Evolutionary conservation across 2,888 invertebrate genomes (phyloP), one percentile per base, ranked within the genome.

Genomic region (Scaptodrosophila latifasciaeformis): DNA sequence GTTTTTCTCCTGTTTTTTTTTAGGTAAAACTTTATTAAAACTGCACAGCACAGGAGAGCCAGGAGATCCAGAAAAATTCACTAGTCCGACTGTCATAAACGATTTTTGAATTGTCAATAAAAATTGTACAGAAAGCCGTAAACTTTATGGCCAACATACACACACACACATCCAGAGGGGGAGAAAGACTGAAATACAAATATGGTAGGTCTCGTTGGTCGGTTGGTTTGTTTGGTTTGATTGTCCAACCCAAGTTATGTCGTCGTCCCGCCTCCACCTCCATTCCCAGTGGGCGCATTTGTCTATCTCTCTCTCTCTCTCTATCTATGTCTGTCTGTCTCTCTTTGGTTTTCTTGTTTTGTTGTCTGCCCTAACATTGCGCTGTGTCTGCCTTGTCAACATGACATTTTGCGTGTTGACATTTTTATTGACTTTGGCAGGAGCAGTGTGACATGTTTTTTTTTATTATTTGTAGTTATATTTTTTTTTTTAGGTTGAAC

Each of bases 91-190:
- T 76, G 77, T 74, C 82, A 74, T 83, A 82, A 84, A 79, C 74
- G 83, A 79, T 78, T 76, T 80, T 79, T 79, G 70, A 80, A 74
- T 74, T 77, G 77, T 70, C 80, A 68, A 78, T 78, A 78, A 81
- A 81, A 80, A 67, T 56, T 42, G 75, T 56, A 51, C 48, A 44
- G 17, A 31, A 48, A 42, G 55, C 34, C 59, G 54, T 70, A 63
- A 63, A 61, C 45, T 64, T 63, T 63, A 66, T 65, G 62, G 54
- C 48, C 35, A 45, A 52, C 18, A 17, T n/a, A 51, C 51, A 48
- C 45, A 71, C 54, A 65, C 57, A 57, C 53, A 35, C 39, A 58
- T 13, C 10, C n/a, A 39, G n/a, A 39, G 13, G 12, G 37, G 15
- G 12, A 10, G 10, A 5, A n/a, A 7, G 40, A 13, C 24, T 24